Evolutionary conservation across 2,797 vertebrate species (phyloP), one percentile per base, ranked within the genome.

Genomic region (Sebastes glaucus): DNA sequence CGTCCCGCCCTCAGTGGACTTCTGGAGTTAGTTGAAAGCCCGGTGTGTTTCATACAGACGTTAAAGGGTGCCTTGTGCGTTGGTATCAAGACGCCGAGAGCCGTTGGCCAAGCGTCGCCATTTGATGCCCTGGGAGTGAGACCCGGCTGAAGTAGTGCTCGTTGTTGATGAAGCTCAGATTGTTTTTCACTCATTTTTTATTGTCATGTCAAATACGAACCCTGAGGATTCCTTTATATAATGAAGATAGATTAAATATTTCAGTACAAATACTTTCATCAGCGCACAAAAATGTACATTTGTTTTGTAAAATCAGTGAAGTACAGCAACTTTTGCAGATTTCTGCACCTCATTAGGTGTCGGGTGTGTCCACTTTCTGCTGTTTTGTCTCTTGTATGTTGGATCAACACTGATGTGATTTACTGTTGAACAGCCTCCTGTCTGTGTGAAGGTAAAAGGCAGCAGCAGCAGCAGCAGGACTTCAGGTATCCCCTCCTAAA

Each of bases 401-500:
- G 32, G 49, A 52, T 74, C 28, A 62, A 30, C 69, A 14, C 35
- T 49, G 22, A 32, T 16, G 23, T 32, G 73, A 63, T 71, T 78
- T 74, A 38, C 57, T 69, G 53, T 81, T 16, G 28, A 57, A 78
- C 60, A 22, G 13, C 30, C 46, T 74, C 8, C 9, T 11, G 14
- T 71, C 49, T 81, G 60, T 78, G 67, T 22, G 27, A 66, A 67
- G 77, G 72, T 76, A 32, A 53, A 74, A 77, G 11, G 38, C 38
- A 42, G 38, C 38, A 42, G 18, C 35, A 76, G 65, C 60, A 70
- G 83, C 52, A 68, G 64, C 52, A 68, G 64, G 53, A 63, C 76
- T 62, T 74, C 77, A 80, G 80, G 80, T 81, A 72, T 53, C 77
- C 27, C 42, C 32, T 60, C 7, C 38, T 33, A 75, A 87, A 77